Evolutionary conservation across 2,888 invertebrate genomes (phyloP).

Genomic region (Mythimna pallens): DNA sequence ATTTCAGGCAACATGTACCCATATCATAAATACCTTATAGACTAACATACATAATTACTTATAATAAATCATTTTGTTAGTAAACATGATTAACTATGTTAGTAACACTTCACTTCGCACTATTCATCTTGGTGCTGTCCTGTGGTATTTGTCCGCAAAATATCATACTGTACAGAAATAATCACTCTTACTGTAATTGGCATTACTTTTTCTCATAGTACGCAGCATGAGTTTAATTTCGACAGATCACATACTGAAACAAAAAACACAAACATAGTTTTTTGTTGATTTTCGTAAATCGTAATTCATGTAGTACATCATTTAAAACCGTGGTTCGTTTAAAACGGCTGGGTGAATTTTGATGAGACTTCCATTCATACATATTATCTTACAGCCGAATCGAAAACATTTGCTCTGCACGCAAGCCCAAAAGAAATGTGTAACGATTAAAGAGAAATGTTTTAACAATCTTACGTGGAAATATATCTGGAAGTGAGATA

Average conservation of each 20-base stretch:
- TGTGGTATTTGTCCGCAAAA: no score
- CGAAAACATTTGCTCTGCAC: conserved; percentile 30
- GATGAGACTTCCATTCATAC: conserved; percentile 57
- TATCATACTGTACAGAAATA: not conserved
- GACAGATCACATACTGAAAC: not conserved
- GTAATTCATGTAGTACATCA: conserved; percentile 26
- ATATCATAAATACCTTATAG: no score
- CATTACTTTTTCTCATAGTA: not conserved
- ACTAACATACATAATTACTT: no score
- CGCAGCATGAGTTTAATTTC: not conserved
- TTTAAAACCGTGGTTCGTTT: not conserved
- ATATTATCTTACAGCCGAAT: conserved; percentile 47
- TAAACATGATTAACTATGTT: no score
- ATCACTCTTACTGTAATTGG: not conserved
- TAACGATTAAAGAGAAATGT: conserved; percentile 24
- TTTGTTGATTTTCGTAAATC: conserved; percentile 10
- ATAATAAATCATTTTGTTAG: no score
- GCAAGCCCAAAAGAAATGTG: conserved; percentile 48
- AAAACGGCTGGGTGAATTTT: conserved; percentile 41
- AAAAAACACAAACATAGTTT: conserved; percentile 21
- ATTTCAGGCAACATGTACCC: no score
- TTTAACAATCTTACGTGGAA: conserved; percentile 23
- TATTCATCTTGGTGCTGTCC: no score
- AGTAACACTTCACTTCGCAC: no score
- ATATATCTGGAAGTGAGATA: not conserved